Evolutionary conservation across 2,113 vertebrate species (phyloP).

Genomic region (Eleginops maclovinus): DNA sequence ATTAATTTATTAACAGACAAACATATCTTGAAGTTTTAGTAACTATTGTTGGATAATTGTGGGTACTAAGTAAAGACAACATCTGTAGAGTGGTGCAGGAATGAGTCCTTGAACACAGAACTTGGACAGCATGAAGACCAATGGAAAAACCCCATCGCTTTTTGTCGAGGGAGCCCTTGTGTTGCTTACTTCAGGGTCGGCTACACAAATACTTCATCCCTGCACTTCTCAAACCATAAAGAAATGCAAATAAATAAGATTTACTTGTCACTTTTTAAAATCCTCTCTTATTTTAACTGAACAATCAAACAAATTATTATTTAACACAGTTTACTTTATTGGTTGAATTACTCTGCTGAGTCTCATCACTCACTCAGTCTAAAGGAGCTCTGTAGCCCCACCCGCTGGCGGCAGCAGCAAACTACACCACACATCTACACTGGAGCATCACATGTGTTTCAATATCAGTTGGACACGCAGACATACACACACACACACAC

Average conservation of each 20-base stretch:
- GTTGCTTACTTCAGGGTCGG: too few relatives aligned
- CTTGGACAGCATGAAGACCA: too few relatives aligned
- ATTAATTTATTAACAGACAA: neutral
- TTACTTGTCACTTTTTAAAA: too few relatives aligned
- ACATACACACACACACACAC: neutral
- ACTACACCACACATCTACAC: conserved; percentile 61
- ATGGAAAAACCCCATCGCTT: too few relatives aligned
- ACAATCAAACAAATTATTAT: neutral
- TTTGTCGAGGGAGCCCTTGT: too few relatives aligned
- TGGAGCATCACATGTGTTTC: conserved; percentile 17
- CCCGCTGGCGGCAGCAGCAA: conserved; percentile 63
- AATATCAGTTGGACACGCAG: too few relatives aligned
- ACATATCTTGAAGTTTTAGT: neutral
- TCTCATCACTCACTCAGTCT: neutral
- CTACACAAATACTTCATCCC: neutral
- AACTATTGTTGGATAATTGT: neutral
- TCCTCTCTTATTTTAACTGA: too few relatives aligned
- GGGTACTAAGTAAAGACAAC: neutral
- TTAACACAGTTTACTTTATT: neutral
- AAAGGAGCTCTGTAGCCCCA: conserved; percentile 75
- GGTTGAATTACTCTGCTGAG: neutral
- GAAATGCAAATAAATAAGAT: too few relatives aligned
- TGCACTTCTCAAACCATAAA: too few relatives aligned
- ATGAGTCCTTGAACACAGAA: too few relatives aligned
- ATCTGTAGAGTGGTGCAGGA: too few relatives aligned